Base-by-base conservation (phyloP, 2,888 invertebrate species). In the Tethea ocularis region DNA sequence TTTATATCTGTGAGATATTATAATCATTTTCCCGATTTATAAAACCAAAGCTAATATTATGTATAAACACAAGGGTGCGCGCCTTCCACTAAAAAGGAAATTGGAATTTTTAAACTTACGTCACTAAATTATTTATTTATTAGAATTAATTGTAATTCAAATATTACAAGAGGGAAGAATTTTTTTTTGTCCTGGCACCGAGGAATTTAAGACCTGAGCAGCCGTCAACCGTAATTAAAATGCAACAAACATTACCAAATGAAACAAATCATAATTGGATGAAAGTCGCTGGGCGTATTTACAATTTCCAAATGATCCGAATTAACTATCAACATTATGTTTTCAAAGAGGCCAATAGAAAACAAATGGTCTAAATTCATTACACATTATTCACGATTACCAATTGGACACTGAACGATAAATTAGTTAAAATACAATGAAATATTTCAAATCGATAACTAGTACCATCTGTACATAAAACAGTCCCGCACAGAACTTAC, bases 1-100 rank as follows among this genome's bases (percentile, higher is more conserved):
- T 70, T 76, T 87, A 72, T 84, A 87, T 88, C 80, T 86, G 87
- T 82, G 85, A 87, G 81, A 87, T 86, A 84, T 81, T 82, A 84
- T 79, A 79, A 74, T 72, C 66, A 69, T 72, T 76, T 79, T 78
- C 78, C 78, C 77, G 77, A 81, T 84, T 83, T 81, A 80, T 79
- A 80, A 83, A 85, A 83, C 64, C 75, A 84, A 83, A 79, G 70
- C 83, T 87, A 84, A 77, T 77, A 77, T 46, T 79, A 86, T 33
- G 33, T 54, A 54, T 53, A 88, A 82, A 85, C 74, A 82, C 77
- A 71, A 76, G 46, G 46, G 79, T 83, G 83, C 80, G 71, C 79
- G 29, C 11, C 69, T 78, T 77, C 77, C 78, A 80, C 80, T 80
- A 84, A 77, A 73, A 71, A 69, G 52, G 20, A 67, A 76, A 72